Base-by-base conservation (phyloP, 2,888 invertebrate genomes). In the Cataglyphis cursor region DNA sequence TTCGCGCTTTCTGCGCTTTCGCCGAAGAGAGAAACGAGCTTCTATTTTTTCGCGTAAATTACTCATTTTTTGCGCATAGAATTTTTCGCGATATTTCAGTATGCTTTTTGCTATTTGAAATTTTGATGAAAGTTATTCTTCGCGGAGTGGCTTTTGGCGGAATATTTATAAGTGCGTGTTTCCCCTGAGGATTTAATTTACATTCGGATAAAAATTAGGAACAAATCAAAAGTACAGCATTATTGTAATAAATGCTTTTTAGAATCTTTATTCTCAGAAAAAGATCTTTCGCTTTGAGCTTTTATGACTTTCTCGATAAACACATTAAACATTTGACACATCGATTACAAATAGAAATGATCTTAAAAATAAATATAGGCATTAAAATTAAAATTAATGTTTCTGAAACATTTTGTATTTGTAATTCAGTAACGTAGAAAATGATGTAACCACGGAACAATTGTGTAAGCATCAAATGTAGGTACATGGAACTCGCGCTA, bases 401-500 rank as follows among this genome's bases (percentile, higher is more conserved):
- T 66, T 70, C 48, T 51, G n/a, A 18, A 35, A 66, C 24, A 66
- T 12, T 28, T 12, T 54, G 18, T 51, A 65, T 15, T 28, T 66
- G 28, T 74, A 31, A 74, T 76, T n/a, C 28, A 76, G 44, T 35
- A 48, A 35, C 21, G 0, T 9, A 18, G 35, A 68, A 41, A 35
- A 59, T 21, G 35, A 57, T 38, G 61, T 35, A 64, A 62, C 24
- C 15, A 10, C 1, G 8, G 12, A 35, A 35, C 24, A 61, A n/a
- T 48, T 38, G 9, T 2, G 24, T 4, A 12, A 18, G 35, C 31
- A 68, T 59, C 21, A 72, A 44, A 80, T 21, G 18, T 24, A 28
- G 28, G 28, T 28, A 72, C 38, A 35, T 31, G 21, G 4, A 68
- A 59, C 70, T 70, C 44, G 18, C 3, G 24, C 18, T n/a, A 10